Conservation (phyloP, 23 tunicate genomes). For the Oikopleura albicans region DNA sequence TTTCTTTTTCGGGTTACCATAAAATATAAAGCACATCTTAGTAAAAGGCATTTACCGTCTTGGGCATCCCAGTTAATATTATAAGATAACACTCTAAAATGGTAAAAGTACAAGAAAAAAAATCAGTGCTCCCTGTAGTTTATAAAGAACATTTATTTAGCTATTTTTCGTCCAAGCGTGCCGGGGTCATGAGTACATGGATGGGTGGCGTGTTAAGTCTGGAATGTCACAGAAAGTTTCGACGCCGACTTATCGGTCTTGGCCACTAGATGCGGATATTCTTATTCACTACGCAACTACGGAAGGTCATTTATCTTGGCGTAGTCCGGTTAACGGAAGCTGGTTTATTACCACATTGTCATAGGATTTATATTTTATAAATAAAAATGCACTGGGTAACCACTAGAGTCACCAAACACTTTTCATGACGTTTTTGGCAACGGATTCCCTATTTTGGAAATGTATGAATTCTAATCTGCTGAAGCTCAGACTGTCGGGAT, state of each 20-base stretch:
- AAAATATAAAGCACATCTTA: too few relatives aligned
- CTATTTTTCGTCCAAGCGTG: conserved; percentile 7
- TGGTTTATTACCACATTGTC: conserved; percentile 5
- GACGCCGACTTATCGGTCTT: background rate
- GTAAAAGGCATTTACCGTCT: too few relatives aligned
- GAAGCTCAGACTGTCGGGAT: too few relatives aligned
- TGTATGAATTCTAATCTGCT: too few relatives aligned
- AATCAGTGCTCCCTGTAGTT: too few relatives aligned
- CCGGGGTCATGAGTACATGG: conserved; percentile 17
- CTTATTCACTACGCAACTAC: background rate
- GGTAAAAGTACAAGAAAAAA: too few relatives aligned
- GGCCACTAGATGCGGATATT: conserved; percentile 14
- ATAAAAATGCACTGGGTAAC: background rate
- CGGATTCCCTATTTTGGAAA: too few relatives aligned
- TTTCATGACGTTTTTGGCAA: too few relatives aligned
- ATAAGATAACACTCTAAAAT: too few relatives aligned
- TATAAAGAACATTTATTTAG: background rate
- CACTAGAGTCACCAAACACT: too few relatives aligned
- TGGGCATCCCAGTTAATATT: too few relatives aligned
- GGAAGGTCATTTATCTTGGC: background rate
- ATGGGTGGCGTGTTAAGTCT: background rate
- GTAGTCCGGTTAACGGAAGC: background rate
- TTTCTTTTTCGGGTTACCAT: too few relatives aligned
- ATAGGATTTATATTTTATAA: background rate
- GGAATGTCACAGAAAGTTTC: background rate